Evolutionary conservation across 2,888 invertebrate species (phyloP).

Genomic region (Lochmaea capreae): DNA sequence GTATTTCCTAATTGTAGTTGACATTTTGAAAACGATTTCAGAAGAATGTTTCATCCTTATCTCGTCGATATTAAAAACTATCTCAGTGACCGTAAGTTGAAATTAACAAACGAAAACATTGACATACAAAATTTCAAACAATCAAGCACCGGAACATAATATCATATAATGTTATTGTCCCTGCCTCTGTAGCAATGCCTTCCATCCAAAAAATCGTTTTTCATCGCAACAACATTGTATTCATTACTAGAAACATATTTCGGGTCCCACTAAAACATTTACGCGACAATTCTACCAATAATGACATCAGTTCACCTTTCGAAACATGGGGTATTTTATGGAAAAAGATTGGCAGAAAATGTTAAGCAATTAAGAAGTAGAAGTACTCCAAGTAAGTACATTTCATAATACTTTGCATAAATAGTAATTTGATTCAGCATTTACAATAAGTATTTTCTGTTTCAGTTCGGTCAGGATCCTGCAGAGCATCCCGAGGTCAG

Average conservation of each 20-base stretch:
- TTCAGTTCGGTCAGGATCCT: not conserved
- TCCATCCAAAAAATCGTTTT: constrained; percentile 51
- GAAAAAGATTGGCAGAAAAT: constrained; percentile 41
- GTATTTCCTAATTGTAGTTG: too few relatives aligned
- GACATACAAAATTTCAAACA: not conserved
- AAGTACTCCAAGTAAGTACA: not conserved
- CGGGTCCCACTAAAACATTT: constrained; percentile 24
- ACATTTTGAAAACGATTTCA: too few relatives aligned
- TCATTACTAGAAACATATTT: constrained; percentile 48
- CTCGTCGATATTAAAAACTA: not conserved
- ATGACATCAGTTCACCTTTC: constrained; percentile 26
- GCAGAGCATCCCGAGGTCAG: constrained; percentile 34
- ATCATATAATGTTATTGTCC: constrained; percentile 1
- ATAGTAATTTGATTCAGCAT: too few relatives aligned
- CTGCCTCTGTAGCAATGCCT: constrained; percentile 37
- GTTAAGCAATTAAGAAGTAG: constrained; percentile 1
- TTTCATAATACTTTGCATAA: not conserved
- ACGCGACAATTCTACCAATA: not conserved
- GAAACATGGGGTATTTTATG: constrained; percentile 51
- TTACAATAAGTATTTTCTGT: not conserved
- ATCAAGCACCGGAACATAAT: not conserved
- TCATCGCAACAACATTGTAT: constrained; percentile 48
- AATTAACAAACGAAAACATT: constrained; percentile 1
- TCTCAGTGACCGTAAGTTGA: not conserved
- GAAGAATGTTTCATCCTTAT: too few relatives aligned